A percentile compares a stretch with the other conserved stretches of the same genome.
Evolutionary conservation across 2,113 vertebrate species (phyloP).

Genomic region (Colaptes auratus): DNA sequence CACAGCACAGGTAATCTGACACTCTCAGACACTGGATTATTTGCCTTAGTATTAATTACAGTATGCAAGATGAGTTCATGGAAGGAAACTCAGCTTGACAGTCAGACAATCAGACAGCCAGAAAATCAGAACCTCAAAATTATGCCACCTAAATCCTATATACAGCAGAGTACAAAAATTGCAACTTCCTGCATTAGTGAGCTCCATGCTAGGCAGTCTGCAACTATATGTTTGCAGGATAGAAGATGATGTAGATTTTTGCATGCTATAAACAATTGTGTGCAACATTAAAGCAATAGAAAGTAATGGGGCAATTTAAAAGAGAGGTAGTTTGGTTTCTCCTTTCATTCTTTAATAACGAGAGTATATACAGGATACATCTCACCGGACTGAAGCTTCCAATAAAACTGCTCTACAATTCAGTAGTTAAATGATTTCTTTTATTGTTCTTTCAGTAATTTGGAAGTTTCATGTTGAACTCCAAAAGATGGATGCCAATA

Average conservation of each 20-base stretch:
- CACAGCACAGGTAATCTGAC: not conserved
- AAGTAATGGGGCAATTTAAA: not conserved
- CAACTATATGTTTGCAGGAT: not conserved
- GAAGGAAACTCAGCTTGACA: not conserved
- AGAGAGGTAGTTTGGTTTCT: accelerated
- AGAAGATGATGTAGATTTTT: not conserved
- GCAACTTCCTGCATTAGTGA: not conserved
- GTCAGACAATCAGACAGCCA: not conserved
- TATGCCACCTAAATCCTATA: not conserved
- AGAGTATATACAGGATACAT: not conserved
- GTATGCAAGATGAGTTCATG: not conserved
- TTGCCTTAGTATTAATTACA: conserved; percentile 14
- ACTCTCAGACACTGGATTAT: not conserved
- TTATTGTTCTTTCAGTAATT: not conserved
- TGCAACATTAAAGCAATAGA: not conserved
- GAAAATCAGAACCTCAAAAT: not conserved
- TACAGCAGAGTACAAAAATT: not conserved
- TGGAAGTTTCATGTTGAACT: not conserved
- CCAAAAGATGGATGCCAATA: not conserved
- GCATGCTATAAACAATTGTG: not conserved
- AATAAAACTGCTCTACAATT: not conserved
- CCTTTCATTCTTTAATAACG: not conserved
- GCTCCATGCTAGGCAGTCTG: not conserved
- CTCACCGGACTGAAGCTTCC: not conserved
- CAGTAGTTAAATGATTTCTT: not conserved